phyloP scores from a whole-genome alignment of 2,113 vertebrate genomes.

The Anthoscopus minutus region DNA sequence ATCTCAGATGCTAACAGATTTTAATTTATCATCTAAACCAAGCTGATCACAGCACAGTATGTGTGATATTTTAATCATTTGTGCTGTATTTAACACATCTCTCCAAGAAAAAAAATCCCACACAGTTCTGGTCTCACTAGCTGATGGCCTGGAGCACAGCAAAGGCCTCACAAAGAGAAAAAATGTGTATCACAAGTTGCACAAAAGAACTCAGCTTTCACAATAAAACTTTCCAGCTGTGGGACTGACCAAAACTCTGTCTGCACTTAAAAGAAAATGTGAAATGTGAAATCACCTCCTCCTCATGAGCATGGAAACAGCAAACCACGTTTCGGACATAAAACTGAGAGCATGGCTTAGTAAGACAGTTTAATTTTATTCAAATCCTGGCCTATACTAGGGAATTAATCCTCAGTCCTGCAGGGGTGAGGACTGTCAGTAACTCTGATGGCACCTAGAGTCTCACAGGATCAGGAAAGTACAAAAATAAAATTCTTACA shows the following conservation, averaged over 20 bases:
- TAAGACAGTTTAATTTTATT: background rate
- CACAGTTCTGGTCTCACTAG: background rate
- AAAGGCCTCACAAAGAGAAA: background rate
- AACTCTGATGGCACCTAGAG: background rate
- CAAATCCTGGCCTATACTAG: background rate
- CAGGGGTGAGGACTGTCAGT: background rate
- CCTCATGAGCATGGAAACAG: background rate
- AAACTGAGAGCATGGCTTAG: background rate
- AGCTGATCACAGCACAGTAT: slow-evolving; percentile 3
- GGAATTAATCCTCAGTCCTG: background rate
- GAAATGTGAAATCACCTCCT: background rate
- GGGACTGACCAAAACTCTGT: background rate
- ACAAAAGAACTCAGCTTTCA: background rate
- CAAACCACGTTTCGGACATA: background rate
- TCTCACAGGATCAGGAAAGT: background rate
- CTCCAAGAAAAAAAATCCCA: background rate
- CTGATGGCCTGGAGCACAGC: background rate
- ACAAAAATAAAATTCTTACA: background rate
- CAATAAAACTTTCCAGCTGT: background rate
- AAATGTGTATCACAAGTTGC: background rate
- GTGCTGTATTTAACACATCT: background rate
- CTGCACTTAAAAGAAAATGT: background rate
- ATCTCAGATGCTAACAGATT: slow-evolving; percentile 13
- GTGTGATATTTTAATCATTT: background rate
- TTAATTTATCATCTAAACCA: background rate